Percentiles rank a stretch among this genome's conserved stretches.
phyloP scores from a whole-genome alignment of 1,140 invertebrate genomes.

The Eueides isabella region DNA sequence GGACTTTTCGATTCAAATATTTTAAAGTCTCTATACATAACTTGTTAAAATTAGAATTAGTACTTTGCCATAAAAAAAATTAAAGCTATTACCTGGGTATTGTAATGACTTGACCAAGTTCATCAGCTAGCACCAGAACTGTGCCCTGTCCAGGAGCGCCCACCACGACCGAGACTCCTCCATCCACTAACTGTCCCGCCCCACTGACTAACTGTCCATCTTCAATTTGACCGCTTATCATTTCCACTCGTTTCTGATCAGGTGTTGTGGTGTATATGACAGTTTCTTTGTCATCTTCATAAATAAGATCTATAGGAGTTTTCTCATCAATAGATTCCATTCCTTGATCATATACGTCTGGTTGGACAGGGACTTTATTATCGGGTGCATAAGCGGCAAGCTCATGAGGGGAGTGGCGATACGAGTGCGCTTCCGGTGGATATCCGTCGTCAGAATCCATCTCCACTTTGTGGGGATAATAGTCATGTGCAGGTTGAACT shows the following conservation, averaged over 20 bases:
- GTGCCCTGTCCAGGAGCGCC: conserved; percentile 74
- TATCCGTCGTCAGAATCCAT: conserved; percentile 81
- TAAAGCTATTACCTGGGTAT: conserved; percentile 73
- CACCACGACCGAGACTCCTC: conserved; percentile 78
- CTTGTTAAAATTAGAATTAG: too few species aligned
- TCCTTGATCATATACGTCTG: conserved; percentile 82
- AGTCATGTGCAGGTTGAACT: conserved; percentile 82
- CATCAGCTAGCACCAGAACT: conserved; percentile 79
- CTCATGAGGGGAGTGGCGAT: conserved; percentile 78
- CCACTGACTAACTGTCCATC: conserved; percentile 70
- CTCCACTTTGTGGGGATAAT: conserved; percentile 83
- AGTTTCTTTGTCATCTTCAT: conserved; percentile 91
- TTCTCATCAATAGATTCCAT: conserved; percentile 86
- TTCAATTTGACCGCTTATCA: conserved; percentile 79
- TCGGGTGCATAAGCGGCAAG: conserved; percentile 83
- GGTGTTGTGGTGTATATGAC: conserved; percentile 90
- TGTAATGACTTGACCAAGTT: conserved; percentile 80
- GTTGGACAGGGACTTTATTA: conserved; percentile 76
- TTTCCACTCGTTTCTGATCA: conserved; percentile 80
- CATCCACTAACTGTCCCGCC: conserved; percentile 71
- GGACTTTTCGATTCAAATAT: too few species aligned
- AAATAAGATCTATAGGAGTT: conserved; percentile 89
- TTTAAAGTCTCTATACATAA: too few species aligned
- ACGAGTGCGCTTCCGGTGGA: conserved; percentile 81
- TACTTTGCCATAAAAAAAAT: too few species aligned